phyloP scores from a whole-genome alignment of 2,888 invertebrate species.

The Noctua comes region DNA sequence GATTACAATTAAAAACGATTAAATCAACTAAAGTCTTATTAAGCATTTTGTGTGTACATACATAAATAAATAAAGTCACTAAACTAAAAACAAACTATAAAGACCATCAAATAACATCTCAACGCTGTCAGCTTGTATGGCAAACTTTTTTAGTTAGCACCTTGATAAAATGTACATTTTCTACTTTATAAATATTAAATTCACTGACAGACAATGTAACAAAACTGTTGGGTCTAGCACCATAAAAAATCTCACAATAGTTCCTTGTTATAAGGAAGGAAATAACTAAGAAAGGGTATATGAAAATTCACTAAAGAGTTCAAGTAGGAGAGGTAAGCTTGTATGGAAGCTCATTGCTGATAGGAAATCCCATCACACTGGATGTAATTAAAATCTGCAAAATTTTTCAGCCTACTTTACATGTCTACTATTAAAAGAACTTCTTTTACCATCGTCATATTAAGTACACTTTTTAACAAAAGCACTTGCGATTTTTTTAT shows the following conservation, averaged over 20 bases:
- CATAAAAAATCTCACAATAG: too few species aligned
- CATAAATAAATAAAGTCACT: too few species aligned
- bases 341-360: not conserved
- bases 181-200: too few species aligned
- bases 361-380: not conserved
- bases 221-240: too few species aligned
- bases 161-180: too few species aligned
- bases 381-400: not conserved
- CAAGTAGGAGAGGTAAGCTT: not conserved
- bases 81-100: too few species aligned
- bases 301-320: not conserved
- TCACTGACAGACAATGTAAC: too few species aligned
- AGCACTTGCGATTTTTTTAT: not conserved
- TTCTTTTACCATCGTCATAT: not conserved
- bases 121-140: too few species aligned
- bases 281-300: not conserved
- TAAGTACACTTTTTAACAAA: not conserved
- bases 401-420: not conserved
- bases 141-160: too few species aligned
- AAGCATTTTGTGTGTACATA: too few species aligned
- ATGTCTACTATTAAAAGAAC: not conserved
- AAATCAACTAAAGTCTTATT: too few species aligned
- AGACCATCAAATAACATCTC: not conserved
- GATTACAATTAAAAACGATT: too few species aligned
- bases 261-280: not conserved